phyloP scores from a whole-genome alignment of 2,888 invertebrate species.

The Rhingia rostrata region DNA sequence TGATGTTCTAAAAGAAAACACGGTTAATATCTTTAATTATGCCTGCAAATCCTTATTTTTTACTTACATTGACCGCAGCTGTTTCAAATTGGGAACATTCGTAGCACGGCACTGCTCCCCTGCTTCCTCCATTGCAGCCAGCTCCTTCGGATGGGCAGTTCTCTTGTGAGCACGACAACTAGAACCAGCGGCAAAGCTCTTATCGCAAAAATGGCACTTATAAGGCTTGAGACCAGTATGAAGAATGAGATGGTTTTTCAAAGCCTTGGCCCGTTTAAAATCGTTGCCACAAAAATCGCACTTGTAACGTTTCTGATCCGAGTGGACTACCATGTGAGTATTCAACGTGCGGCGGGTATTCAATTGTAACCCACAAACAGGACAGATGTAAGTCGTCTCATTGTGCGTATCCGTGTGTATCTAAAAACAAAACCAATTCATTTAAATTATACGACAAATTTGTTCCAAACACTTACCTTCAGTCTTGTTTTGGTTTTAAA shows the following conservation, averaged over 20 bases:
- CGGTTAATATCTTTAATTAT: too few species aligned
- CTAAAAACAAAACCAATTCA: slow-evolving; percentile 67
- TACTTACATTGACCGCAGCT: slow-evolving; percentile 81
- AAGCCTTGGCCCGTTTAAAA: slow-evolving; percentile 81
- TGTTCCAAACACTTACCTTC: slow-evolving; percentile 69
- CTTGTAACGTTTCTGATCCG: slow-evolving; percentile 81
- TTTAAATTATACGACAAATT: neutral
- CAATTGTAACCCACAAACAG: slow-evolving; percentile 80
- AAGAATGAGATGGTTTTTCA: slow-evolving; percentile 82
- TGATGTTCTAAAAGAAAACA: too few species aligned
- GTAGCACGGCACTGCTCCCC: slow-evolving; percentile 78
- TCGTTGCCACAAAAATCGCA: slow-evolving; percentile 81
- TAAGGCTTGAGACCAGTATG: slow-evolving; percentile 82
- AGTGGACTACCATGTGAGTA: slow-evolving; percentile 80
- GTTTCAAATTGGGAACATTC: slow-evolving; percentile 80
- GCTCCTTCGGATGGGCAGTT: slow-evolving; percentile 80
- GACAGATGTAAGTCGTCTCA: slow-evolving; percentile 80
- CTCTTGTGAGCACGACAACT: slow-evolving; percentile 83
- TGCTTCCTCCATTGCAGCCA: slow-evolving; percentile 81
- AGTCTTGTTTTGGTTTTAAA: slow-evolving; percentile 81
- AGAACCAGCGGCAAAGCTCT: slow-evolving; percentile 82
- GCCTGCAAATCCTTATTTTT: neutral
- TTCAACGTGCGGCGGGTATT: slow-evolving; percentile 80
- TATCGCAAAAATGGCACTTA: slow-evolving; percentile 81
- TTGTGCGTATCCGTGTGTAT: slow-evolving; percentile 80